Base-by-base conservation (phyloP, 2,888 invertebrate species). In the Limnephilus auricula region DNA sequence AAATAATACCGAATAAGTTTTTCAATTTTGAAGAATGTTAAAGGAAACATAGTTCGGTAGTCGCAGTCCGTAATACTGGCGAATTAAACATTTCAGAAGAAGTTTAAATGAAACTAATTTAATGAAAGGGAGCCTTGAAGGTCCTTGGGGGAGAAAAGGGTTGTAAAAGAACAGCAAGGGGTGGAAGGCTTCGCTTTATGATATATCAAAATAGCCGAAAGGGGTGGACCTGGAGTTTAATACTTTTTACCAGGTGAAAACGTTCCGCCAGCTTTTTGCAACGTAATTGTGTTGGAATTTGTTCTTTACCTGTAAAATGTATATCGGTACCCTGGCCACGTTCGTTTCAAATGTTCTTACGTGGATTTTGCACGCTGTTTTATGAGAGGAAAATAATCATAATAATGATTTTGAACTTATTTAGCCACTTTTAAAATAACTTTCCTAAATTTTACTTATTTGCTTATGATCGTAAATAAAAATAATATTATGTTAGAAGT, bases 71-170 rank as follows among this genome's bases (percentile, higher is more conserved):
- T 31, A 80, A 80, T 15, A 80, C 31, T 5, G 32, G 31, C 12
- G 32, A 32, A 31, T 80, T 80, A 80, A 80, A 32, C 80, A 31
- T 80, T 32, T 80, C 80, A 2, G 18, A 25, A 32, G 80, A 32
- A 80, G 80, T 80, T 40, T 80, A 80, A 80, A 80, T 80, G 80
- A 30, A 80, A 80, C 13, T 80, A 80, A 32, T 80, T 80, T 31
- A 80, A 80, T 80, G 31, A 80, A 80, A 80, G 32, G 31, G 15
- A 18, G 30, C 32, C 32, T 80, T 32, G 32, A 80, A 80, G 31
- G 32, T 31, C 13, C 0, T 31, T 18, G 4, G 32, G 18, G 65
- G 25, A 65, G 65, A 65, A n/a, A 65, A 6, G 9, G 65, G 65
- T n/a, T 65, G 65, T 65, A 65, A 65, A 65, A 65, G 25, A 65